Conservation (phyloP, 2,797 vertebrate genomes). For the Phrynocephalus vlangalii region DNA sequence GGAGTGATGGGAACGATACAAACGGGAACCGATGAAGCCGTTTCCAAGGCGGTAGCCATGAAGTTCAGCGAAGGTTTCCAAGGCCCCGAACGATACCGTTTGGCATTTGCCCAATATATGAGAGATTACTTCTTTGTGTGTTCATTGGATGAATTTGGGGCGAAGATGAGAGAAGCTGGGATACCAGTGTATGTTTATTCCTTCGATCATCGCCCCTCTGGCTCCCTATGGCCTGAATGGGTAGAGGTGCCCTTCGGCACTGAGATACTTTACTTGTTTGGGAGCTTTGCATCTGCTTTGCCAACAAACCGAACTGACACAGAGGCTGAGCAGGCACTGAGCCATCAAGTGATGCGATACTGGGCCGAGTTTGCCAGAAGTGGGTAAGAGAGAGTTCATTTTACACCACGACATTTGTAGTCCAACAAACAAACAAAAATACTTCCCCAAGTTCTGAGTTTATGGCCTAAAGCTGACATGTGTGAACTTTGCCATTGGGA, state of each 20-base stretch:
- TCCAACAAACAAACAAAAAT: not conserved
- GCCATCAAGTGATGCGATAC: slow-evolving; percentile 79
- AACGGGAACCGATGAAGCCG: slow-evolving; percentile 40
- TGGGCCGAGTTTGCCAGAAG: slow-evolving; percentile 82
- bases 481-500: too few relatives aligned
- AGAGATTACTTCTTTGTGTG: slow-evolving; percentile 75
- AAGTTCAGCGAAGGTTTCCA: slow-evolving; percentile 78
- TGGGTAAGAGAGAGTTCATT: slow-evolving; percentile 71
- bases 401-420: not conserved
- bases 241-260: slow-evolving; percentile 81
- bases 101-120: slow-evolving; percentile 67
- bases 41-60: slow-evolving; percentile 57
- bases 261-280: slow-evolving; percentile 84
- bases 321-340: slow-evolving; percentile 76
- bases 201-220: slow-evolving; percentile 79
- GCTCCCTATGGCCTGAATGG: slow-evolving; percentile 82
- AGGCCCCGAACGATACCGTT: slow-evolving; percentile 69
- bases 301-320: slow-evolving; percentile 60
- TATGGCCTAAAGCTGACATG: too few relatives aligned
- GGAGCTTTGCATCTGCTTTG: slow-evolving; percentile 68
- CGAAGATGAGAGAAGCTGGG: slow-evolving; percentile 69
- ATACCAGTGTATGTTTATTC: slow-evolving; percentile 73
- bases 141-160: slow-evolving; percentile 73
- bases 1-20: slow-evolving; percentile 55
- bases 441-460: too few relatives aligned